Base-by-base conservation (phyloP, 2,113 vertebrate genomes). In the Alaudala cheleensis region DNA sequence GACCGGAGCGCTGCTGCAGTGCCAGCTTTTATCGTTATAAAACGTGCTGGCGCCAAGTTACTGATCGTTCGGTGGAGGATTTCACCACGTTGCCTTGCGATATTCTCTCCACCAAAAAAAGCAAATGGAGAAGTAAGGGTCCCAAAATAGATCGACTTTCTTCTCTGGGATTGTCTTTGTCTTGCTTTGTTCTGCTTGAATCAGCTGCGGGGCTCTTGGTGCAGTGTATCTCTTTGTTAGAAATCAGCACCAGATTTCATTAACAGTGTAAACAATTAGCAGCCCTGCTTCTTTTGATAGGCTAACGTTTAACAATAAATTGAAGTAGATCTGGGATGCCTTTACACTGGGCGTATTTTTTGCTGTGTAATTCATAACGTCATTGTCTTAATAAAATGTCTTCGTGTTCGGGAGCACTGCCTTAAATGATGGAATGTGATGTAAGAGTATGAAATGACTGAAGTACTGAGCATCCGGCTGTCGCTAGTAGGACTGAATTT, bases 191-290 rank as follows among this genome's bases (percentile, higher is more conserved):
- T 96, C 91, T 65, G 74, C 85, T 77, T 84, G 91, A 91, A 60
- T 94, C 91, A 25, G 93, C 89, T 73, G 95, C 93, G 33, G 84
- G 90, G 94, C 81, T 79, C 16, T 85, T 95, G 96, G 73, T 96
- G 96, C 96, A 96, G 87, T 81, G 66, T 91, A 54, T 87, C 87
- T 95, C 95, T 96, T 96, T 96, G 96, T 96, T 95, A 95, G 95
- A 93, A 90, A 86, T 95, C 65, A 3, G 37, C 77, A 71, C 34
- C 78, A 49, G 77, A 74, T 95, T 92, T 92, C 69, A 21, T 78
- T 81, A 89, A 61, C 81, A 40, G 72, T 3, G 7, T 81, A 89
- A 95, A 82, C 42, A 65, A 49, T 64, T 56, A 72, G 56, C 29
- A 94, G 56, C 57, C 11, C 10, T 58, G 6, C 54, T 90, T 81